phyloP scores from a whole-genome alignment of 2,797 vertebrate species.

The Esox masquinongy region DNA sequence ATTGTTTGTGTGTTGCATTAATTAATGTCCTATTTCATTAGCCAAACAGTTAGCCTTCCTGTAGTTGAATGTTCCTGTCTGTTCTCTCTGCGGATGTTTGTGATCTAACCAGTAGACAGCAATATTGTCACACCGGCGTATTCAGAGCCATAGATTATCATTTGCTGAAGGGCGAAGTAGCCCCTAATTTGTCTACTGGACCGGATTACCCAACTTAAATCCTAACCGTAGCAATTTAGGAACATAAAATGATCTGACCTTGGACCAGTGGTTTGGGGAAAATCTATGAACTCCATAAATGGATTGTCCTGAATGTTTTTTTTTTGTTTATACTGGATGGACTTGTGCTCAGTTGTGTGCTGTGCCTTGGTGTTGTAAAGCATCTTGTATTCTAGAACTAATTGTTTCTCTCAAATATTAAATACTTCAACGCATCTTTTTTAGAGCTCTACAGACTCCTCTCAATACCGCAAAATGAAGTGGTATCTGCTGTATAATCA shows the following conservation, averaged over 20 bases:
- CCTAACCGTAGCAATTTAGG: not conserved
- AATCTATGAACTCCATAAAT: not conserved
- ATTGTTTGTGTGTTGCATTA: conserved; percentile 53
- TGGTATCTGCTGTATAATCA: not conserved
- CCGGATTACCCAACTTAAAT: not conserved
- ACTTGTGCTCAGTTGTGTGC: conserved; percentile 59
- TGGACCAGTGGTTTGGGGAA: not conserved
- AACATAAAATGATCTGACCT: not conserved
- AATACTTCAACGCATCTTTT: conserved; percentile 36
- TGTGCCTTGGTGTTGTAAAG: conserved; percentile 65
- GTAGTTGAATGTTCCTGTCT: conserved; percentile 37
- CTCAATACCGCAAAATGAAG: not conserved
- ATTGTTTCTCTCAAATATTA: conserved; percentile 27
- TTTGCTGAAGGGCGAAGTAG: not conserved
- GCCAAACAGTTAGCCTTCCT: conserved; percentile 41
- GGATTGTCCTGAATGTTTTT: conserved; percentile 6
- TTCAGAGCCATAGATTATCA: conserved; percentile 17
- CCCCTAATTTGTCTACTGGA: not conserved
- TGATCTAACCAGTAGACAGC: conserved; percentile 56
- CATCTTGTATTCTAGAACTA: conserved; percentile 60
- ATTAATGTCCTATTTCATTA: conserved; percentile 53
- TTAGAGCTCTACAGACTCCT: conserved; percentile 57
- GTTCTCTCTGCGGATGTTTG: conserved; percentile 44
- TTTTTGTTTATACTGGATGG: conserved; percentile 56
- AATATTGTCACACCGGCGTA: conserved; percentile 45